Conservation (phyloP, 2,113 vertebrate genomes). For the Collichthys lucidus region DNA sequence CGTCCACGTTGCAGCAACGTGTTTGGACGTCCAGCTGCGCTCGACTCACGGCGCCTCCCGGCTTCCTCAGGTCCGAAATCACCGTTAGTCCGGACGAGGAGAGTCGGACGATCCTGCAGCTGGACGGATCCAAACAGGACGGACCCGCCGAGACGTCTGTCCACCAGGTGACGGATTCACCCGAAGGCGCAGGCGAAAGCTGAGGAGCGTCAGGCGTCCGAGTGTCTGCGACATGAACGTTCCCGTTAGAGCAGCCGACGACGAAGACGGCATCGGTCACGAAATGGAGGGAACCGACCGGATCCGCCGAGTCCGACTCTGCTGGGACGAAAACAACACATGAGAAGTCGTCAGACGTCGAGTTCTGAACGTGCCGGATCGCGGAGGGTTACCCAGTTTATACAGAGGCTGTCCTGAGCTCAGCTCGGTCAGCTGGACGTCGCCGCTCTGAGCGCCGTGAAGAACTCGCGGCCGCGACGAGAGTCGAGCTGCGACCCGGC, state of each 20-base stretch:
- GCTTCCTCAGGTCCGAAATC: conserved; percentile 84
- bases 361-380: too few species aligned
- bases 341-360: not conserved
- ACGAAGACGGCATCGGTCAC: conserved; percentile 79
- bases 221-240: conserved; percentile 82
- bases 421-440: conserved; percentile 83
- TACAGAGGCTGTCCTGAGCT: conserved; percentile 79
- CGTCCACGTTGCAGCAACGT: conserved; percentile 26
- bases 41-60: conserved; percentile 52
- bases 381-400: conserved; percentile 78
- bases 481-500: conserved; percentile 78
- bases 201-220: conserved; percentile 72
- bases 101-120: conserved; percentile 78
- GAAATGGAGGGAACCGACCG: conserved; percentile 84
- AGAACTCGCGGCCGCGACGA: conserved; percentile 76
- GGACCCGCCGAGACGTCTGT: conserved; percentile 40
- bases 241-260: conserved; percentile 82
- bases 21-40: conserved; percentile 74
- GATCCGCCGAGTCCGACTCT: conserved; percentile 71
- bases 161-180: conserved; percentile 77
- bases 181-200: conserved; percentile 25
- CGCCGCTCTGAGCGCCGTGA: conserved; percentile 81
- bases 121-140: conserved; percentile 6
- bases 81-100: conserved; percentile 79
- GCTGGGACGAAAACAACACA: not conserved